Evolutionary conservation across 2,113 vertebrate genomes (phyloP).

Genomic region (Narcine bancroftii): DNA sequence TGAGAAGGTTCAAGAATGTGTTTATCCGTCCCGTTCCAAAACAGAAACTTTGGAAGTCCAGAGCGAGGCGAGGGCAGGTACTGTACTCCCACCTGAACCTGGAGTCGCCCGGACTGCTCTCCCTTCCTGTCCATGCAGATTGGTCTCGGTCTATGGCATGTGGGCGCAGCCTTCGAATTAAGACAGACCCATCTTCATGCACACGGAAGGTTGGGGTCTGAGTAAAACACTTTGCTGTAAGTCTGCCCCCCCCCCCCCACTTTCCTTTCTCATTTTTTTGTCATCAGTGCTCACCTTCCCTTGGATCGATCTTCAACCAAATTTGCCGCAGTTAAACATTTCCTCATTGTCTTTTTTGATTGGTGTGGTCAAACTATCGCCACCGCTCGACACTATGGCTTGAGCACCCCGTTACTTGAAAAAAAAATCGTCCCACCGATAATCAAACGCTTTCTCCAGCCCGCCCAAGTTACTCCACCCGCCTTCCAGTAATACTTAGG

Average conservation of each 20-base stretch:
- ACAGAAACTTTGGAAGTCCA: too few species aligned
- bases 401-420: neutral
- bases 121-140: too few species aligned
- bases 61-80: too few species aligned
- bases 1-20: too few species aligned
- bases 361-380: neutral
- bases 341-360: neutral
- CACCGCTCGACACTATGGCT: neutral
- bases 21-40: too few species aligned
- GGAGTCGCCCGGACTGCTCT: too few species aligned
- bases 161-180: too few species aligned
- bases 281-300: neutral
- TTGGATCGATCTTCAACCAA: neutral
- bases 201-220: neutral
- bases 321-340: neutral
- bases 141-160: too few species aligned
- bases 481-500: neutral
- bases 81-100: too few species aligned
- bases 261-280: neutral
- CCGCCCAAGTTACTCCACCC: neutral
- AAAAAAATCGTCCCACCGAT: neutral
- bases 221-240: neutral
- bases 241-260: slow-evolving; percentile 31
- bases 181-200: too few species aligned
- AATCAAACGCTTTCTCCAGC: neutral